Evolutionary conservation across 2,113 vertebrate genomes (phyloP).

Genomic region (Speoplatyrhinus poulsoni): DNA sequence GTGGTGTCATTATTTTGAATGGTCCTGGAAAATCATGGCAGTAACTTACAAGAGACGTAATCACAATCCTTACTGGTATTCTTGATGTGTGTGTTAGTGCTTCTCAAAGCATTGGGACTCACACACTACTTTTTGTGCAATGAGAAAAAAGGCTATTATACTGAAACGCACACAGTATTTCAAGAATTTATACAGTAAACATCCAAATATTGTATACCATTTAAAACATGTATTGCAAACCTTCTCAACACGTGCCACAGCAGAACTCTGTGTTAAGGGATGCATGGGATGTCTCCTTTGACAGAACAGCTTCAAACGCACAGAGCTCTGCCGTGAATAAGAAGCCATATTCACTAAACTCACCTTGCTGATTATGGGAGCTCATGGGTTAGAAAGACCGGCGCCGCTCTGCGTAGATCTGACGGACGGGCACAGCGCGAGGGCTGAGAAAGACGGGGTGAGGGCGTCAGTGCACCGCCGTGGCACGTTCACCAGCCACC

Average conservation of each 20-base stretch:
- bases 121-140: too few relatives aligned
- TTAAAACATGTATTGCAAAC: too few relatives aligned
- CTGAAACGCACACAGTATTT: too few relatives aligned
- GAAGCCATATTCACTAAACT: constrained; percentile 29
- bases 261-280: too few relatives aligned
- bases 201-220: too few relatives aligned
- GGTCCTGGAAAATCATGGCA: neutral
- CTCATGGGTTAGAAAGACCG: constrained; percentile 57
- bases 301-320: neutral
- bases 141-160: too few relatives aligned
- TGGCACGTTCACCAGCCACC: constrained; percentile 39
- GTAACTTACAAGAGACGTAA: neutral
- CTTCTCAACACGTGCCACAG: too few relatives aligned
- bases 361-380: constrained; percentile 73
- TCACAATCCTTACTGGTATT: neutral
- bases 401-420: constrained; percentile 15
- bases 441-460: constrained; percentile 9
- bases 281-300: neutral
- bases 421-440: neutral
- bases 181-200: too few relatives aligned
- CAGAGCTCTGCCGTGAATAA: neutral
- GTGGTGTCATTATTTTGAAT: neutral
- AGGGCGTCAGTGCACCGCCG: constrained; percentile 61
- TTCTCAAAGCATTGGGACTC: too few relatives aligned
- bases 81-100: too few relatives aligned